phyloP scores from a whole-genome alignment of 2,113 vertebrate genomes.

The Cryptomyrus ogoouensis region DNA sequence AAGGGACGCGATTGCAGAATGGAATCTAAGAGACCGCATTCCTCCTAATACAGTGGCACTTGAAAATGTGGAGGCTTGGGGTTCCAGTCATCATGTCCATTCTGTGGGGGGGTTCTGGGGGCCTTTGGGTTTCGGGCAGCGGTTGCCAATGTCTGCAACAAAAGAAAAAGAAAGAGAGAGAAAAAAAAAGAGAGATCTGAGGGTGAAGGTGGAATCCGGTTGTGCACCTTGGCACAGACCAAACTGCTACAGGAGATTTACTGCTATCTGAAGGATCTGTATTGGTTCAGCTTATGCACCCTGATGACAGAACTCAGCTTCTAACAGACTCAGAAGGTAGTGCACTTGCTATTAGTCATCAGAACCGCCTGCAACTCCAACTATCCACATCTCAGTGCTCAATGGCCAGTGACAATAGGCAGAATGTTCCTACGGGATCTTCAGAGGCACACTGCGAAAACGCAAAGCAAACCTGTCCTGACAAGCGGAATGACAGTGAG shows the following conservation, averaged over 20 bases:
- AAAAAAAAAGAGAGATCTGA: not conserved
- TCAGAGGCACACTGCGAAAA: not conserved
- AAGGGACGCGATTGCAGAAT: conserved; percentile 41
- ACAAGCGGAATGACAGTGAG: not conserved
- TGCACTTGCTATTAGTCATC: not conserved
- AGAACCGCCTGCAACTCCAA: not conserved
- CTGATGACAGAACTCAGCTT: not conserved
- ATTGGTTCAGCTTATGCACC: not conserved
- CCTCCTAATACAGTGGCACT: conserved; percentile 64
- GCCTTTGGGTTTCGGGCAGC: conserved; percentile 81
- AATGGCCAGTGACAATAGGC: not conserved
- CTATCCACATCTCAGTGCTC: not conserved
- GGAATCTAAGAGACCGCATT: conserved; percentile 59
- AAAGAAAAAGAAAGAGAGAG: not conserved
- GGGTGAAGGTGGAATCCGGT: not conserved
- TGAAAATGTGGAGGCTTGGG: conserved; percentile 24
- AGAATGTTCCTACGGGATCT: not conserved
- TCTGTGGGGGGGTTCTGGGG: conserved; percentile 78
- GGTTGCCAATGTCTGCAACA: conserved; percentile 78
- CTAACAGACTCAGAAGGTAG: not conserved
- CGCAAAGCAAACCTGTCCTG: not conserved
- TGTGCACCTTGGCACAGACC: not conserved
- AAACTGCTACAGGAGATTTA: not conserved
- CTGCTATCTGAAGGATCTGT: not conserved
- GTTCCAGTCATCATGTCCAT: conserved; percentile 79